phyloP scores from a whole-genome alignment of 2,888 invertebrate genomes.

The Ferrisia virgata region DNA sequence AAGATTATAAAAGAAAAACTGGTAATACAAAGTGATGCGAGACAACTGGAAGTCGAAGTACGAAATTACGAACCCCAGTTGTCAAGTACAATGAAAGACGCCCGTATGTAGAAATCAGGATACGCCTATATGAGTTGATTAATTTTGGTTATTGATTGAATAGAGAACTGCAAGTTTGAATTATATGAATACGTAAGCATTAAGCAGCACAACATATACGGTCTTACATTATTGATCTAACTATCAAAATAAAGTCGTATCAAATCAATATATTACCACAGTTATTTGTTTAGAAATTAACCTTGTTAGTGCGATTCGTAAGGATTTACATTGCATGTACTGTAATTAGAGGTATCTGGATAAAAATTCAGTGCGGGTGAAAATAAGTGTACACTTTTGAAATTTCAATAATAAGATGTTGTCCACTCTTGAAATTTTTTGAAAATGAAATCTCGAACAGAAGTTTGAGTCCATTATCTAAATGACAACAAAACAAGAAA shows the following conservation, averaged over 20 bases:
- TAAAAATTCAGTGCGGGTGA: too few species aligned
- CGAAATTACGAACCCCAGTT: conserved; percentile 34
- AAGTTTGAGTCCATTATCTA: conserved; percentile 26
- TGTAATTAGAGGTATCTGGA: too few species aligned
- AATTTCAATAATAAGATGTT: neutral
- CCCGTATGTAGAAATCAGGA: neutral
- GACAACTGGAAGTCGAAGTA: conserved; percentile 7
- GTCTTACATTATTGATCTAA: neutral
- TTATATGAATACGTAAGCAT: neutral
- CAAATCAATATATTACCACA: neutral
- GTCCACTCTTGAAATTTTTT: neutral
- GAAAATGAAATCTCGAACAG: neutral
- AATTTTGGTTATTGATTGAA: conserved; percentile 25
- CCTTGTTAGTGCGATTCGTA: too few species aligned
- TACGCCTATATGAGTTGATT: conserved; percentile 36
- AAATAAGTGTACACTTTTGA: too few species aligned
- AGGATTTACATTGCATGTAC: neutral
- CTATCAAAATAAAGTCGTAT: neutral
- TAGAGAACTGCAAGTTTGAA: neutral
- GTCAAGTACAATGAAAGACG: conserved; percentile 34
- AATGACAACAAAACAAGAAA: conserved; percentile 28
- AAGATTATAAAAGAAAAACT: conserved; percentile 6
- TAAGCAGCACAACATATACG: neutral
- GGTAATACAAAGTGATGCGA: conserved; percentile 18
- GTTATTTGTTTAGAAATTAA: too few species aligned